Conservation (phyloP, 2,888 invertebrate genomes). For the Aphidius colemani region DNA sequence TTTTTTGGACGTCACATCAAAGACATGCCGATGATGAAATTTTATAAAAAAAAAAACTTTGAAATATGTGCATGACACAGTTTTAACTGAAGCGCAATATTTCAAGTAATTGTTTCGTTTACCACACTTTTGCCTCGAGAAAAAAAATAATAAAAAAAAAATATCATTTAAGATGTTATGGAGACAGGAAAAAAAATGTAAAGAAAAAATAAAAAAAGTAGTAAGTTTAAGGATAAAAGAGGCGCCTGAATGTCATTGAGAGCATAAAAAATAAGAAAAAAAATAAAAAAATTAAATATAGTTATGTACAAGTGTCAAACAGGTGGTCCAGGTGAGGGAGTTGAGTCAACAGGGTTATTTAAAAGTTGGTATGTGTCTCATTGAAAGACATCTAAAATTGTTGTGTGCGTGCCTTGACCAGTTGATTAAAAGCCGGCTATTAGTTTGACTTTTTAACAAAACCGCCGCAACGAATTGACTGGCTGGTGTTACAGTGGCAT, state of each 20-base stretch:
- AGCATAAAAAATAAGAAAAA: background rate
- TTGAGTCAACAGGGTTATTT: too few relatives aligned
- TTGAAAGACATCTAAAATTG: constrained; percentile 4
- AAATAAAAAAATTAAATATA: background rate
- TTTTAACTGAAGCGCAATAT: too few relatives aligned
- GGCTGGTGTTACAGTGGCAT: constrained; percentile 25
- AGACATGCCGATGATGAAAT: too few relatives aligned
- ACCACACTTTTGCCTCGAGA: background rate
- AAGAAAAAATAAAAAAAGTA: constrained; percentile 3
- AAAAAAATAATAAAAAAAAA: background rate
- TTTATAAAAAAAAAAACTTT: too few relatives aligned
- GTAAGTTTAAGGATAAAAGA: constrained; percentile 6
- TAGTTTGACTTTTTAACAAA: constrained; percentile 48
- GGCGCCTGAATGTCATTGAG: constrained; percentile 39
- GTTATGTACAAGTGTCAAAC: constrained; percentile 31
- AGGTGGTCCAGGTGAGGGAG: constrained; percentile 32
- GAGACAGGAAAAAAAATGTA: background rate
- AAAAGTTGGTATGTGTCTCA: background rate
- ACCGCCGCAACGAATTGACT: constrained; percentile 38
- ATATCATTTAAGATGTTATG: background rate
- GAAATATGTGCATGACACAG: too few relatives aligned
- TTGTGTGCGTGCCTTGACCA: constrained; percentile 23
- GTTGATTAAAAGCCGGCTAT: constrained; percentile 51
- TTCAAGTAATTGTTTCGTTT: too few relatives aligned
- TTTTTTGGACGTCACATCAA: too few relatives aligned